phyloP scores from a whole-genome alignment of 1,140 invertebrate genomes.

The Drosophila triauraria region DNA sequence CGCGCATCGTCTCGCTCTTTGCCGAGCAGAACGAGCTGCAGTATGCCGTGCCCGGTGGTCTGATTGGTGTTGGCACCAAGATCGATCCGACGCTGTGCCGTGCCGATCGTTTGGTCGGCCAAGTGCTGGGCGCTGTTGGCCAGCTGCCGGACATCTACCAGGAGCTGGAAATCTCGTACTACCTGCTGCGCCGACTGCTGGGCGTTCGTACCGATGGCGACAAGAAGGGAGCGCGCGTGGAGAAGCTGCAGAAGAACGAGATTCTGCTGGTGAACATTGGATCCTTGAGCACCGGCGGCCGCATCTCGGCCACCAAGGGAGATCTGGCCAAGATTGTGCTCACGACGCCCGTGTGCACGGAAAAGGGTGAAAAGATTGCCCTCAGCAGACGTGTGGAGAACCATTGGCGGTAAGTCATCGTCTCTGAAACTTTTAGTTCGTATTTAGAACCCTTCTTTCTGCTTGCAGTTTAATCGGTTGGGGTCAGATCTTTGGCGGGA shows the following conservation, averaged over 20 bases:
- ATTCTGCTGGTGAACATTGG: constrained; percentile 99
- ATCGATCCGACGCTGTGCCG: constrained; percentile 99
- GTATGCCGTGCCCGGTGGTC: constrained; percentile 98
- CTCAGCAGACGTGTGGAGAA: constrained; percentile 99
- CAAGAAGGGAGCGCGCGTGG: constrained; percentile 98
- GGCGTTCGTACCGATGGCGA: constrained; percentile 99
- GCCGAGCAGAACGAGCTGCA: constrained; percentile 99
- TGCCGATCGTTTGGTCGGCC: constrained; percentile 98
- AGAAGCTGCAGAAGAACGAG: constrained; percentile 95
- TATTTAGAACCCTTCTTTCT: constrained; percentile 16
- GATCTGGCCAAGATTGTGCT: constrained; percentile 99
- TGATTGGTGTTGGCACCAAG: constrained; percentile 99
- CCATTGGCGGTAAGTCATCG: constrained; percentile 95
- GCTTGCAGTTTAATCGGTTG: constrained; percentile 95
- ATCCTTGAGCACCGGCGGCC: constrained; percentile 98
- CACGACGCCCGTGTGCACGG: constrained; percentile 99
- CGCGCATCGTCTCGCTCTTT: constrained; percentile 98
- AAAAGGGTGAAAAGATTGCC: constrained; percentile 99
- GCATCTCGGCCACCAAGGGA: constrained; percentile 97
- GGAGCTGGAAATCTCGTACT: constrained; percentile 99
- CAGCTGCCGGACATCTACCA: constrained; percentile 98
- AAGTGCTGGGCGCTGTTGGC: constrained; percentile 98
- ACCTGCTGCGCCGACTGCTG: constrained; percentile 96
- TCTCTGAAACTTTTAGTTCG: neutral
- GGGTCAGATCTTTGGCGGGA: constrained; percentile 97